Evolutionary conservation across 1,140 invertebrate genomes (phyloP).

Genomic region (Gryllus bimaculatus): DNA sequence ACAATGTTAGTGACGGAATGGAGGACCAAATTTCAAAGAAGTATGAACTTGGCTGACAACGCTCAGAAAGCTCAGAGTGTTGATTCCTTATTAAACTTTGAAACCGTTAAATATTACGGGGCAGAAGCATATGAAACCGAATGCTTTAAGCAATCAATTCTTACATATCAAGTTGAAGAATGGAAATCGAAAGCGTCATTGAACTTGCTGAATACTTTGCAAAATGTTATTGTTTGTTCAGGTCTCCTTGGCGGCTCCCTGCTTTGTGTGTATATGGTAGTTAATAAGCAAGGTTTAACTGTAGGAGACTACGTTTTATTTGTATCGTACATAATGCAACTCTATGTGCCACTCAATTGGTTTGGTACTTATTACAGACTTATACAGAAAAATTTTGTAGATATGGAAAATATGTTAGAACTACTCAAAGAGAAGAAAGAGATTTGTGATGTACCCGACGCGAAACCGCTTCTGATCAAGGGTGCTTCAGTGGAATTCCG

Average conservation of each 20-base stretch:
- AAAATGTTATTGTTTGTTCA: constrained; percentile 80
- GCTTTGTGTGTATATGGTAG: constrained; percentile 74
- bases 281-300: constrained; percentile 57
- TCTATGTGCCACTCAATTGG: constrained; percentile 95
- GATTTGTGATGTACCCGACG: constrained; percentile 70
- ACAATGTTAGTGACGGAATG: constrained; percentile 89
- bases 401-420: constrained; percentile 99
- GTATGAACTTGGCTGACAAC: constrained; percentile 91
- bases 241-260: constrained; percentile 80
- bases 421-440: constrained; percentile 78
- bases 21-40: constrained; percentile 85
- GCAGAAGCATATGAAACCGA: constrained; percentile 85
- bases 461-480: constrained; percentile 57
- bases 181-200: constrained; percentile 75
- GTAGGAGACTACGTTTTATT: constrained; percentile 94
- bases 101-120: constrained; percentile 96
- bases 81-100: constrained; percentile 94
- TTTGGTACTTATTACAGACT: constrained; percentile 96
- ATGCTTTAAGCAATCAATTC: constrained; percentile 69
- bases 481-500: constrained; percentile 77
- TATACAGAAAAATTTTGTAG: constrained; percentile 94
- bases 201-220: constrained; percentile 79
- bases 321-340: constrained; percentile 86
- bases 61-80: constrained; percentile 78
- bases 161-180: constrained; percentile 78